phyloP scores from a whole-genome alignment of 2,888 invertebrate genomes.

The Lasioglossum villosulum region DNA sequence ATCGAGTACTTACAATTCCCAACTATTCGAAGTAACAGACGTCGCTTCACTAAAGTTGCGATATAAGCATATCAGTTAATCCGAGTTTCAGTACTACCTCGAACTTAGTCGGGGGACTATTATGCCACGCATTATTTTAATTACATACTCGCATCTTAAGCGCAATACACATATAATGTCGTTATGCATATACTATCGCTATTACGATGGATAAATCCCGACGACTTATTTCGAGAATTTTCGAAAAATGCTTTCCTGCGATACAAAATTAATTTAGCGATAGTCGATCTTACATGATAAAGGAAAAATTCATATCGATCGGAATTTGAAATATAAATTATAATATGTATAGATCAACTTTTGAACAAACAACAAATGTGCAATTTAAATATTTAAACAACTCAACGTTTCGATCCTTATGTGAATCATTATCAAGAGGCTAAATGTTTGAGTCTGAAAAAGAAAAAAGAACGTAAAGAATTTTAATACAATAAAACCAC shows the following conservation, averaged over 20 bases:
- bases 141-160: neutral
- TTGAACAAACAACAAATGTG: too few relatives aligned
- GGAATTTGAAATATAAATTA: too few relatives aligned
- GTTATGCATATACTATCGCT: neutral
- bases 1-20: conserved; percentile 7
- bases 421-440: too few relatives aligned
- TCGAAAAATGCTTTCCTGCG: neutral
- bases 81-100: neutral
- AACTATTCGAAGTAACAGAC: conserved; percentile 14
- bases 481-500: too few relatives aligned
- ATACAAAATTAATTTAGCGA: neutral
- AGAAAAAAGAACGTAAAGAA: too few relatives aligned
- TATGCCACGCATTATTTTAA: conserved; percentile 14
- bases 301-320: too few relatives aligned
- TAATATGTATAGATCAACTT: too few relatives aligned
- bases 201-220: neutral
- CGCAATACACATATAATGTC: neutral
- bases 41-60: conserved; percentile 11
- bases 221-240: neutral
- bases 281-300: neutral
- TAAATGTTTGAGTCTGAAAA: too few relatives aligned
- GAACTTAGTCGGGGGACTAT: neutral
- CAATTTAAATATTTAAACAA: too few relatives aligned
- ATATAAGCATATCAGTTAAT: conserved; percentile 11
- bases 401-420: too few relatives aligned